Base-by-base conservation (phyloP, 2,888 invertebrate genomes). In the Trichopoda pennipes region DNA sequence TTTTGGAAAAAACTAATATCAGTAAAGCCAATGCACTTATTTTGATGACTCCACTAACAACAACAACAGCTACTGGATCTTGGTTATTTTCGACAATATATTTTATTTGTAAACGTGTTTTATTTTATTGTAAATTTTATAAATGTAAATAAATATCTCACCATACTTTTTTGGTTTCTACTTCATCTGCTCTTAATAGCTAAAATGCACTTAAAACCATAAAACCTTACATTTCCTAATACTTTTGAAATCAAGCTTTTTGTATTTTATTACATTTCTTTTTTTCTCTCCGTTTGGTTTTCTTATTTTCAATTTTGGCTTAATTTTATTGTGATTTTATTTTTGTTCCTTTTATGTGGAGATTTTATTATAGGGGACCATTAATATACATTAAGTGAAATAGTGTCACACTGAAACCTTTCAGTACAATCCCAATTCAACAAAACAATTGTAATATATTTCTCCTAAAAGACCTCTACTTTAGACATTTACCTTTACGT, bases 321-420 rank as follows among this genome's bases (percentile, higher is more conserved):
- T 73, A 2, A 51, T 61, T 53, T 53, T 28, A n/a, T 42, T 44
- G 14, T 61, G 21, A 38, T 66, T 3, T 19, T 23, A 17, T 51
- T 75, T 68, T 56, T 6, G 2, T 6, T 19, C 14, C 38, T 44
- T 68, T 19, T 21, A 0, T n/a, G 19, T 28, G 49, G 38, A 12
- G 63, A 51, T 63, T 35, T 17, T 56, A 16, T 17, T 32, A 49
- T 10, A 51, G 70, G 60, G 60, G 49, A 69, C 68, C 58, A 82
- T 79, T 79, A 79, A 76, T 32, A 61, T 82, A 38, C 61, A 68
- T 72, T 82, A 82, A 79, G 72, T 79, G 38, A 79, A 82, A 82
- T 68, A 76, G 75, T 76, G 82, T 79, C 82, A 72, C 79, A 17
- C 23, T 63, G 79, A 82, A 82, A 82, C 76, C 82, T 72, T 76